Evolutionary conservation across 53 echinoderm and acorn worm genomes (phyloP).

Genomic region (Paelopatides confundens): DNA sequence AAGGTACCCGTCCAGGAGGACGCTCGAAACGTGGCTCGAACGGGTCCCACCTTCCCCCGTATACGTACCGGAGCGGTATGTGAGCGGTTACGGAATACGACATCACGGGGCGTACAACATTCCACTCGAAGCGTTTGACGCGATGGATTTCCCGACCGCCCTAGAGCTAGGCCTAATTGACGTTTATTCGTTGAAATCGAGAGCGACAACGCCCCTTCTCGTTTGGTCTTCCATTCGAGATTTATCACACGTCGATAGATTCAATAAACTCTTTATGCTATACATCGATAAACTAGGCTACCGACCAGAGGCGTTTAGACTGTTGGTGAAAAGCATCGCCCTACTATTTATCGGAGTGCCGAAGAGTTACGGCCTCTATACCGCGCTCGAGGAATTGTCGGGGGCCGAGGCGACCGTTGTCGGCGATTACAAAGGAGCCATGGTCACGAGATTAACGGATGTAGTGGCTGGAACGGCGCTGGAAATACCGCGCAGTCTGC

Average conservation of each 20-base stretch:
- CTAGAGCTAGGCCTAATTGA: not conserved
- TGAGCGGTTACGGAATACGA: not conserved
- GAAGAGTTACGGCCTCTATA: not conserved
- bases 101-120: too few relatives aligned
- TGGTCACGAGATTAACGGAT: too few relatives aligned
- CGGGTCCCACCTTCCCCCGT: not conserved
- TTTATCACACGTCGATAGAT: not conserved
- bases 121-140: too few relatives aligned
- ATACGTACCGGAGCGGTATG: not conserved
- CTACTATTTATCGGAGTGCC: not conserved
- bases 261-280: not conserved
- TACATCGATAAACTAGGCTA: not conserved
- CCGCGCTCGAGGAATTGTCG: not conserved
- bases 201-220: not conserved
- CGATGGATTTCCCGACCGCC: too few relatives aligned
- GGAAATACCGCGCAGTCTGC: not conserved
- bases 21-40: not conserved
- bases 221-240: not conserved
- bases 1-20: not conserved
- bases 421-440: too few relatives aligned
- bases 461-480: too few relatives aligned
- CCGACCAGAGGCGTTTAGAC: not conserved
- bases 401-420: too few relatives aligned
- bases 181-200: not conserved
- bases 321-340: not conserved